Evolutionary conservation across 2,113 vertebrate genomes (phyloP).

Genomic region (Thermophis baileyi): DNA sequence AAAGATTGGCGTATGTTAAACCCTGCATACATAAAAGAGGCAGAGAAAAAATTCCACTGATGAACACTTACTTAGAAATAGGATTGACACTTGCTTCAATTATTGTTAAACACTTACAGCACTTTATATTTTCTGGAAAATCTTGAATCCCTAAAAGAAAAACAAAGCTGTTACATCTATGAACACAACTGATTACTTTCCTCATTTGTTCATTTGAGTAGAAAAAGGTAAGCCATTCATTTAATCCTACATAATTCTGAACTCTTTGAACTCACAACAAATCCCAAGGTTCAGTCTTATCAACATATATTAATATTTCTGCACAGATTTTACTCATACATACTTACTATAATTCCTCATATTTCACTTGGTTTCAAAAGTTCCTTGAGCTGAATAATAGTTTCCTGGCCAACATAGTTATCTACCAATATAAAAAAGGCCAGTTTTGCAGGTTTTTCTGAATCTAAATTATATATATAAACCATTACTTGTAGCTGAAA

Average conservation of each 20-base stretch:
- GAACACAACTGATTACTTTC: background rate
- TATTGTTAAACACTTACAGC: slow-evolving; percentile 97
- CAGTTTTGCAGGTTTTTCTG: background rate
- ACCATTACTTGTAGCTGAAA: background rate
- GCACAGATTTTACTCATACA: background rate
- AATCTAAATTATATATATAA: background rate
- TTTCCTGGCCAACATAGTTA: background rate
- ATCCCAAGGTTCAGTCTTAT: background rate
- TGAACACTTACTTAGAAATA: slow-evolving; percentile 93
- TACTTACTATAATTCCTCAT: background rate
- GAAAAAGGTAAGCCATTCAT: background rate
- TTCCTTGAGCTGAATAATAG: background rate
- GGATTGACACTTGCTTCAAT: slow-evolving; percentile 99
- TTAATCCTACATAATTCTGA: background rate
- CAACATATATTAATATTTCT: background rate
- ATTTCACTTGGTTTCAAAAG: background rate
- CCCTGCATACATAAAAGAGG: background rate
- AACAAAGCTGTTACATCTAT: background rate
- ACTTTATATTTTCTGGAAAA: slow-evolving; percentile 99
- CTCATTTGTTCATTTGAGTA: background rate
- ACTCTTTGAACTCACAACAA: background rate
- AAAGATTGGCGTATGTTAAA: background rate
- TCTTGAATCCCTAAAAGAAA: slow-evolving; percentile 90
- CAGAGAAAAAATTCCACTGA: slow-evolving; percentile 14
- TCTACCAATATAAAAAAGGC: background rate